phyloP scores from a whole-genome alignment of 23 tunicate genomes.

The Trididemnum miniatum region DNA sequence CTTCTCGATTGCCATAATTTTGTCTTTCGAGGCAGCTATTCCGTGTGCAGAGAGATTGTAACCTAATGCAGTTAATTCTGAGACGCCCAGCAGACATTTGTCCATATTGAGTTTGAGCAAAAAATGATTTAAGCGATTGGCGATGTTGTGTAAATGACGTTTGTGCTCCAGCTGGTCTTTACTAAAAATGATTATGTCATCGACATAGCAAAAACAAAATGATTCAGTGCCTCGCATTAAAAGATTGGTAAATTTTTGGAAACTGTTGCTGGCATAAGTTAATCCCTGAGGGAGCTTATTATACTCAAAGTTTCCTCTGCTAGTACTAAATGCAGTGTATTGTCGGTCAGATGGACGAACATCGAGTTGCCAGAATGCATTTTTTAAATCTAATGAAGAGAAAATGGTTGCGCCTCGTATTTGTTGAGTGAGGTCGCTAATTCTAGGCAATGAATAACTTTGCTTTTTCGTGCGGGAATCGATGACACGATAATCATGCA shows the following conservation, averaged over 20 bases:
- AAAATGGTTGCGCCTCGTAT: conserved; percentile 16
- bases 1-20: conserved; percentile 27
- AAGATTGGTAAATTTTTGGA: conserved; percentile 14
- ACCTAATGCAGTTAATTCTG: conserved; percentile 8
- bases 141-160: background rate
- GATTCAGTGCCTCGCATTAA: conserved; percentile 21
- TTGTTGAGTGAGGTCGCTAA: conserved; percentile 5
- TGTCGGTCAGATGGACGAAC: background rate
- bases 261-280: conserved; percentile 1
- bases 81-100: conserved; percentile 27
- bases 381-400: conserved; percentile 17
- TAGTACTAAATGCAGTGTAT: conserved; percentile 19
- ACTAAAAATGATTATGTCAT: conserved; percentile 11
- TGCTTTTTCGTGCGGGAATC: conserved; percentile 10
- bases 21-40: conserved; percentile 16
- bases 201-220: conserved; percentile 24
- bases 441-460: conserved; percentile 1
- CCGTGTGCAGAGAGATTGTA: conserved; percentile 20
- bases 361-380: conserved; percentile 9
- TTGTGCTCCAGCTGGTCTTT: conserved; percentile 3
- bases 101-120: conserved; percentile 16
- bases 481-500: background rate
- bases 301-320: conserved; percentile 23
- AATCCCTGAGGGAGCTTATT: conserved; percentile 24
- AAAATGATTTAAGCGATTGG: conserved; percentile 3